These are phyloP conservation scores for Ostrea denselamellosa DNA, from an alignment of 1,140 invertebrate species.

Conservation along the genomic window DNA sequence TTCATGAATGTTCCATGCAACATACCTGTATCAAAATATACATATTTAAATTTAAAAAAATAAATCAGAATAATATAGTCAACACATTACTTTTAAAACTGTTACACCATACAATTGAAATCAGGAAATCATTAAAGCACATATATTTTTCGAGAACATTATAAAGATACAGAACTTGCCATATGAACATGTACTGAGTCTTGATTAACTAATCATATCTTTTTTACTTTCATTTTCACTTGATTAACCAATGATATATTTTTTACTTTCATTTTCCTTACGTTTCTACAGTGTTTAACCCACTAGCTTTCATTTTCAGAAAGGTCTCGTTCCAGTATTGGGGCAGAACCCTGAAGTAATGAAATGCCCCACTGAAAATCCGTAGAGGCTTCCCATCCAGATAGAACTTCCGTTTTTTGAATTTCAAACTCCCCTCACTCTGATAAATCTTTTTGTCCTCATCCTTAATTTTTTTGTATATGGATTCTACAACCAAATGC, in stretches of 20 bases:
- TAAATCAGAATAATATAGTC: not conserved
- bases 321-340: constrained; percentile 79
- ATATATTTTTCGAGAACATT: not conserved
- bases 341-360: constrained; percentile 81
- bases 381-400: constrained; percentile 63
- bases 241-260: not conserved
- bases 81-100: too few relatives aligned
- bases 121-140: too few relatives aligned
- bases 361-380: constrained; percentile 78
- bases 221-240: constrained; percentile 11
- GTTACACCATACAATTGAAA: too few relatives aligned
- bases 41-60: not conserved
- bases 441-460: constrained; percentile 6
- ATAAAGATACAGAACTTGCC: not conserved
- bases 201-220: not conserved
- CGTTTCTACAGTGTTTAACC: constrained; percentile 81
- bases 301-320: constrained; percentile 79
- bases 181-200: not conserved
- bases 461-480: constrained; percentile 8
- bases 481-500: not conserved
- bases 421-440: constrained; percentile 58
- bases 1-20: constrained; percentile 82
- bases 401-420: constrained; percentile 60
- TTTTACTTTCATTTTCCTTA: constrained; percentile 60
- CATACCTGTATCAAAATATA: constrained; percentile 78